Evolutionary conservation across 2,888 invertebrate species (phyloP).

Genomic region (Ypsolopha sequella): DNA sequence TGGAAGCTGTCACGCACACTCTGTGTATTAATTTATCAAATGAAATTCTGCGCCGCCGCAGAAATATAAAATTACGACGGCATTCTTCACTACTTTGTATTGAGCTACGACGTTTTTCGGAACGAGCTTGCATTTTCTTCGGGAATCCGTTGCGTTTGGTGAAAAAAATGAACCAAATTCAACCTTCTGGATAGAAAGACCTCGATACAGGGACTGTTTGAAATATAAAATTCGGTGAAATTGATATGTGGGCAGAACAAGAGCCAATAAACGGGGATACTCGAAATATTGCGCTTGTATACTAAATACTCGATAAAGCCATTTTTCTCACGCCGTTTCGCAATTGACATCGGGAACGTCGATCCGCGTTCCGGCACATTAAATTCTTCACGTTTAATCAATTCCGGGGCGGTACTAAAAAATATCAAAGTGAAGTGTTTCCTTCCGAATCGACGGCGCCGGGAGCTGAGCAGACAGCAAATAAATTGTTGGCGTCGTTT

Average conservation of each 20-base stretch:
- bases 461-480: constrained; percentile 44
- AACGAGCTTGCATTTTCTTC: background rate
- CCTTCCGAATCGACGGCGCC: constrained; percentile 43
- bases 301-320: constrained; percentile 39
- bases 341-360: constrained; percentile 33
- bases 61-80: background rate
- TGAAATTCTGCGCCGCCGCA: background rate
- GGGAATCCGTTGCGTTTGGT: too few species aligned
- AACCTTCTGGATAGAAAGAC: too few species aligned
- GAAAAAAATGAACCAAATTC: too few species aligned
- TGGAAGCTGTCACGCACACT: constrained; percentile 21
- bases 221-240: constrained; percentile 31
- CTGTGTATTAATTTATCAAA: constrained; percentile 17
- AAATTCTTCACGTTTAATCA: constrained; percentile 62
- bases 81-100: background rate
- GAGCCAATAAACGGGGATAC: constrained; percentile 41
- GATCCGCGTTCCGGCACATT: constrained; percentile 46
- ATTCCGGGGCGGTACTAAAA: constrained; percentile 41
- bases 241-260: constrained; percentile 34
- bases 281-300: constrained; percentile 40
- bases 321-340: constrained; percentile 39
- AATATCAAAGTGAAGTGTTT: constrained; percentile 48
- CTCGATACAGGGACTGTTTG: constrained; percentile 16
- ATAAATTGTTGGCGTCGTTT: constrained; percentile 63
- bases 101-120: background rate